These are phyloP conservation scores for Pontoporia blainvillei DNA, from an alignment of 2,113 vertebrate species.

Conservation along the genomic window DNA sequence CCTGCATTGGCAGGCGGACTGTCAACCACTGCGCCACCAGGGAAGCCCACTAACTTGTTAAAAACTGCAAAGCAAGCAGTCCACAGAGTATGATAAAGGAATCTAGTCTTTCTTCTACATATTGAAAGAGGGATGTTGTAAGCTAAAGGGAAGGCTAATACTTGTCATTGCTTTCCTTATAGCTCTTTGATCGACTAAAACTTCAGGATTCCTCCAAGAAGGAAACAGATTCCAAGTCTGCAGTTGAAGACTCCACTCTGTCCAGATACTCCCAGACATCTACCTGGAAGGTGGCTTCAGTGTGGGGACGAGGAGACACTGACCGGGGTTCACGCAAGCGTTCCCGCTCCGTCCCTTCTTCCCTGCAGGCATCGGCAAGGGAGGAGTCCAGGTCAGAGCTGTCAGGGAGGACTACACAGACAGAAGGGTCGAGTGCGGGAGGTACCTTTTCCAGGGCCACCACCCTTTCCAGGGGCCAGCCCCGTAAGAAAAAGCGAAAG, in stretches of 20 bases:
- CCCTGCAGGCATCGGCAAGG: slow-evolving; percentile 69
- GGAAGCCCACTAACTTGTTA: not conserved
- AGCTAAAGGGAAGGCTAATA: not conserved
- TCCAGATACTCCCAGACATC: slow-evolving; percentile 75
- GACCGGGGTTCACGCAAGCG: slow-evolving; percentile 62
- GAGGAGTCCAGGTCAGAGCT: slow-evolving; percentile 76
- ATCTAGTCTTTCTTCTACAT: not conserved
- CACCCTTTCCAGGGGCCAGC: slow-evolving; percentile 72
- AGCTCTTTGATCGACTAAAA: slow-evolving; percentile 94
- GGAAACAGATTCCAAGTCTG: slow-evolving; percentile 75
- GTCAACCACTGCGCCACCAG: too few relatives aligned
- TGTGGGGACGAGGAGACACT: slow-evolving; percentile 72
- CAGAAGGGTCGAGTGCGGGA: slow-evolving; percentile 72
- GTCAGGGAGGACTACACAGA: slow-evolving; percentile 76
- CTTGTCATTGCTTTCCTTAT: slow-evolving; percentile 57
- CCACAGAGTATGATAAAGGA: not conserved
- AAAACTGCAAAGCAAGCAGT: not conserved
- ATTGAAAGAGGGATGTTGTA: not conserved
- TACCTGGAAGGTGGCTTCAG: slow-evolving; percentile 71
- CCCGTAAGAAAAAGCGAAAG: slow-evolving; percentile 74
- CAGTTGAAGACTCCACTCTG: slow-evolving; percentile 71
- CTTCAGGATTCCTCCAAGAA: slow-evolving; percentile 87
- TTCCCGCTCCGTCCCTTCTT: slow-evolving; percentile 68
- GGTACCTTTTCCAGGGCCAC: slow-evolving; percentile 69
- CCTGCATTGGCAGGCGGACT: too few relatives aligned